Conservation (phyloP, 2,797 vertebrate species). For the Sebastes trivittatus region DNA sequence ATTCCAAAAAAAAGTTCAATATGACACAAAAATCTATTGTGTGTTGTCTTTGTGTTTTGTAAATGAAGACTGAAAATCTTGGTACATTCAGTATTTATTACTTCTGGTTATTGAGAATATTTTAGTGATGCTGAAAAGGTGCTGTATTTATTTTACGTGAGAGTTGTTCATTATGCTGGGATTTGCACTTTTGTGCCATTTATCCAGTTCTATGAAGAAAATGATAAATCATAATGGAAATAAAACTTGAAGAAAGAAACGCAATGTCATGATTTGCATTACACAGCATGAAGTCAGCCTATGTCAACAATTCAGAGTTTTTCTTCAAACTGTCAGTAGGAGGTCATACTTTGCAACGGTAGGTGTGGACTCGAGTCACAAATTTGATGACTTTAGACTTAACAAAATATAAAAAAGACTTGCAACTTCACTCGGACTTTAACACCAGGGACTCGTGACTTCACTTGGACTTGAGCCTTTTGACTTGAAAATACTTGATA, state of each 20-base stretch:
- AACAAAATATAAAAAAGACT: neutral
- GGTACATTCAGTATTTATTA: slow-evolving; percentile 76
- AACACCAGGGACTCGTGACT: neutral
- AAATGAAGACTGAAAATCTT: slow-evolving; percentile 75
- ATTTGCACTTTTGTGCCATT: slow-evolving; percentile 66
- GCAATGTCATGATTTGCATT: slow-evolving; percentile 39
- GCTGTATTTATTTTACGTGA: slow-evolving; percentile 80
- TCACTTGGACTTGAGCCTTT: neutral
- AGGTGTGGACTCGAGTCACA: neutral
- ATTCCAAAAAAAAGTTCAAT: slow-evolving; percentile 57
- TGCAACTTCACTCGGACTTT: fast-evolving
- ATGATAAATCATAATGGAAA: slow-evolving; percentile 65
- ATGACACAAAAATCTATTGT: slow-evolving; percentile 67
- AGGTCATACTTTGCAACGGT: neutral
- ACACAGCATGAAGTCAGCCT: neutral
- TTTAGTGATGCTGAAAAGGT: slow-evolving; percentile 81
- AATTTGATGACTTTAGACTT: neutral
- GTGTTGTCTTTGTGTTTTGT: slow-evolving; percentile 81
- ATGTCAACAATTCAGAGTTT: neutral
- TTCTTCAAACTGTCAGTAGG: neutral
- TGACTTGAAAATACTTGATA: too few species aligned
- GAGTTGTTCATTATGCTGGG: slow-evolving; percentile 73
- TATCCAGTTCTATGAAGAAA: slow-evolving; percentile 69
- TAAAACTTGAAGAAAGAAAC: slow-evolving; percentile 57
- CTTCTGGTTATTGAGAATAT: slow-evolving; percentile 77